These are phyloP conservation scores for Limonius californicus DNA, from an alignment of 1,140 invertebrate species.

Conservation along the genomic window DNA sequence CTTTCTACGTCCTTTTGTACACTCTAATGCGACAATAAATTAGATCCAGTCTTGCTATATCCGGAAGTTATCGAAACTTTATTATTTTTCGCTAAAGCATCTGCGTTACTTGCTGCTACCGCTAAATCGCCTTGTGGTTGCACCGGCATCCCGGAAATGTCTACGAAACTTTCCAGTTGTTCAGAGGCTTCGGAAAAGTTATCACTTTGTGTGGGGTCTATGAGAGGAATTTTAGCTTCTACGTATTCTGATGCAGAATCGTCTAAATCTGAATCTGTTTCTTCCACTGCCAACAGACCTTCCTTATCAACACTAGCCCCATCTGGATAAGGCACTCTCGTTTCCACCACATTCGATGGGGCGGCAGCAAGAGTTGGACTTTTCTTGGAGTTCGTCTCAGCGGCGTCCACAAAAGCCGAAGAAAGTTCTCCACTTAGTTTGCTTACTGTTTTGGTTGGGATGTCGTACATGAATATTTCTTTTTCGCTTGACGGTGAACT, in stretches of 20 bases:
- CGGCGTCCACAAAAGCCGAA: slow-evolving; percentile 76
- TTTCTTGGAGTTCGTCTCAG: slow-evolving; percentile 56
- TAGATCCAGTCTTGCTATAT: slow-evolving; percentile 44
- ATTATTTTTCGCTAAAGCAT: slow-evolving; percentile 32
- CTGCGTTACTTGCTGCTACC: slow-evolving; percentile 19
- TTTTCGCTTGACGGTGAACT: slow-evolving; percentile 40
- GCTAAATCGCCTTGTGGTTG: slow-evolving; percentile 25
- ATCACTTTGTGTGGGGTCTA: slow-evolving; percentile 31
- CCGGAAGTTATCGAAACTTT: slow-evolving; percentile 52
- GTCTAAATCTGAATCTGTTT: slow-evolving; percentile 22
- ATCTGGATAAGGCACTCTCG: slow-evolving; percentile 30
- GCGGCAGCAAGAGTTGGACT: slow-evolving; percentile 5
- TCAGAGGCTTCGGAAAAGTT: slow-evolving; percentile 34
- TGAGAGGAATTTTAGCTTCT: slow-evolving; percentile 34
- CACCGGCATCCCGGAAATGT: slow-evolving; percentile 32
- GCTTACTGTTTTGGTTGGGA: slow-evolving; percentile 61
- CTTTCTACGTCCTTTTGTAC: not conserved
- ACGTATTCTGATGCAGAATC: slow-evolving; percentile 29
- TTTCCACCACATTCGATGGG: slow-evolving; percentile 30
- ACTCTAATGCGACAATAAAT: slow-evolving; percentile 3
- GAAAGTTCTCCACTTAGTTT: slow-evolving; percentile 72
- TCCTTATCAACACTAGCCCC: not conserved
- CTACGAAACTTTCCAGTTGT: slow-evolving; percentile 36
- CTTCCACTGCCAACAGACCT: not conserved
- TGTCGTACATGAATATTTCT: slow-evolving; percentile 84